Conservation (phyloP, 2,888 invertebrate genomes). For the Epinotia ramella region DNA sequence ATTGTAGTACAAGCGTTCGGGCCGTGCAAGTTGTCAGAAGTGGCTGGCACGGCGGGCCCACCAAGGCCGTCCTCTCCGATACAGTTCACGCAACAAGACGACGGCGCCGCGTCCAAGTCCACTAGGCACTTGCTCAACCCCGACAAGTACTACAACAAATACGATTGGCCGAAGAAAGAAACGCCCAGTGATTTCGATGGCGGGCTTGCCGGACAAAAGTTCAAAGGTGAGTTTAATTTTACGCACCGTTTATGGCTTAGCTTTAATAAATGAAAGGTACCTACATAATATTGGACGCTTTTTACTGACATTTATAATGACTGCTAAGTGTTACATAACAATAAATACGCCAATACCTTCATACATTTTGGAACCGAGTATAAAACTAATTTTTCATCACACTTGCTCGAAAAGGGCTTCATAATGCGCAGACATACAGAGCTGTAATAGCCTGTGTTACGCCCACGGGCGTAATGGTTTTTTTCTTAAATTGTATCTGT, state of each 20-base stretch:
- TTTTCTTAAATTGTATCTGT: too few relatives aligned
- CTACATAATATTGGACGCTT: too few relatives aligned
- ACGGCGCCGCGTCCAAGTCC: conserved; percentile 91
- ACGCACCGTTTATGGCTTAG: background rate
- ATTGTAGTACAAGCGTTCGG: conserved; percentile 92
- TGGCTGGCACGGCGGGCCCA: conserved; percentile 91
- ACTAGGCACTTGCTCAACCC: conserved; percentile 91
- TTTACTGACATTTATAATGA: too few relatives aligned
- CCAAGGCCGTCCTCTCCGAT: conserved; percentile 90
- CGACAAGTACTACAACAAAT: conserved; percentile 88
- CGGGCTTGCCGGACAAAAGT: conserved; percentile 73
- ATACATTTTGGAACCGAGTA: too few relatives aligned
- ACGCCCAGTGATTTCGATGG: conserved; percentile 79
- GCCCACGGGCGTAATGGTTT: too few relatives aligned
- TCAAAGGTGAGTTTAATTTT: conserved; percentile 69
- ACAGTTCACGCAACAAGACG: conserved; percentile 92
- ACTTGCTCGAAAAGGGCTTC: too few relatives aligned
- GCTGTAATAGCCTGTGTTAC: too few relatives aligned
- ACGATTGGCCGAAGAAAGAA: conserved; percentile 84
- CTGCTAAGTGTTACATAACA: too few relatives aligned
- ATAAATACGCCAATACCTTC: too few relatives aligned
- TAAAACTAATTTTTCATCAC: too few relatives aligned
- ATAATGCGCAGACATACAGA: too few relatives aligned
- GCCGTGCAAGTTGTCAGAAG: conserved; percentile 89
- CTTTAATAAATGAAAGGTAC: background rate